phyloP scores from a whole-genome alignment of 2,113 vertebrate species.

The Jaculus jaculus region DNA sequence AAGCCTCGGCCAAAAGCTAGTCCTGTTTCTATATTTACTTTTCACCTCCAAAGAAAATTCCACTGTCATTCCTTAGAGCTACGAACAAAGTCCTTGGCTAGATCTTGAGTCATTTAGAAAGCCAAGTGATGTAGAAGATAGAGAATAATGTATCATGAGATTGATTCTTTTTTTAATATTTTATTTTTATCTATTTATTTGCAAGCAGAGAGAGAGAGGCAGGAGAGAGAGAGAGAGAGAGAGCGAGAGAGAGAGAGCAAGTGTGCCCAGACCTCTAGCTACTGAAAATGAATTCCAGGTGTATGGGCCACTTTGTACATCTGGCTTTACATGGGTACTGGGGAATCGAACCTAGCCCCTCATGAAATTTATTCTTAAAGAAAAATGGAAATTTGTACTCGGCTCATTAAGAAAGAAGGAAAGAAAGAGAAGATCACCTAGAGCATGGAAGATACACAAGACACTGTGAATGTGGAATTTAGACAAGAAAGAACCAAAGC shows the following conservation, averaged over 20 bases:
- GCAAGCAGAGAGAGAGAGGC: too few species aligned
- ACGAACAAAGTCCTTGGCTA: slow-evolving; percentile 46
- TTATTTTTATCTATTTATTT: too few species aligned
- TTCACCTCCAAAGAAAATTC: slow-evolving; percentile 66
- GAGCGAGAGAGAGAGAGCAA: too few species aligned
- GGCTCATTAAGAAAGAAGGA: slow-evolving; percentile 43
- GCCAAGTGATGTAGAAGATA: slow-evolving; percentile 42
- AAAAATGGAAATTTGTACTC: slow-evolving; percentile 9
- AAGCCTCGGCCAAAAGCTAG: background rate
- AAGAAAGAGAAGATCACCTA: background rate
- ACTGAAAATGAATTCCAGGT: too few species aligned
- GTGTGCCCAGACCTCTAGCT: too few species aligned
- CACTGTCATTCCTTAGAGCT: background rate
- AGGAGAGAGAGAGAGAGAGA: too few species aligned
- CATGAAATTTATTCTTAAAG: slow-evolving; percentile 52
- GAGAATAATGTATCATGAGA: background rate
- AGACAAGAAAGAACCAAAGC: slow-evolving; percentile 32
- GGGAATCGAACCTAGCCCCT: too few species aligned
- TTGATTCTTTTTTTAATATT: too few species aligned
- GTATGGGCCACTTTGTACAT: too few species aligned
- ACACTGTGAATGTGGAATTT: slow-evolving; percentile 29
- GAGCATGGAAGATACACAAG: slow-evolving; percentile 44
- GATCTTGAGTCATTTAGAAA: slow-evolving; percentile 66
- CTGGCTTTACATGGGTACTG: too few species aligned
- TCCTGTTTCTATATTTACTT: background rate